phyloP scores from a whole-genome alignment of 1,140 invertebrate species.

The Drosophila santomea region DNA sequence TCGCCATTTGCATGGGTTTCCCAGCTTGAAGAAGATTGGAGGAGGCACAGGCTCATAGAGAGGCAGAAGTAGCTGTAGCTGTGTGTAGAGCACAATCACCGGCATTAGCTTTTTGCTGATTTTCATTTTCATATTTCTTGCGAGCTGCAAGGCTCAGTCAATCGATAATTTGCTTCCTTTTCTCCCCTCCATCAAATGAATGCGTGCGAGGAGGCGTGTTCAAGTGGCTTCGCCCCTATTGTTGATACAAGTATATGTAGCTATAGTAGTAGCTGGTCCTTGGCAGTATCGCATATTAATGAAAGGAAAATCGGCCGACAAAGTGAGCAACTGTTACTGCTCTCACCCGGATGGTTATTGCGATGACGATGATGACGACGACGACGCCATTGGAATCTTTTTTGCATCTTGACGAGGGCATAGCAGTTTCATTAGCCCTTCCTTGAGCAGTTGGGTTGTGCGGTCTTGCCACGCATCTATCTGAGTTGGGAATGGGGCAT shows the following conservation, averaged over 20 bases:
- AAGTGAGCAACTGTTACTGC: slow-evolving; percentile 33
- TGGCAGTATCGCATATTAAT: slow-evolving; percentile 42
- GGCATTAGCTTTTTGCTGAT: slow-evolving; percentile 41
- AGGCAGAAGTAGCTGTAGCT: not conserved
- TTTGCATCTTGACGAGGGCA: slow-evolving; percentile 22
- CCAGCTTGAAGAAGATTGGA: not conserved
- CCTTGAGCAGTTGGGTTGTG: not conserved
- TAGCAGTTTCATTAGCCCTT: slow-evolving; percentile 18
- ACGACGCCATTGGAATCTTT: slow-evolving; percentile 9
- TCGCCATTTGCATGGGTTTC: slow-evolving; percentile 24
- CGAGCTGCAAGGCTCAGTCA: not conserved
- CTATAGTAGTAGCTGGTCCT: slow-evolving; percentile 23
- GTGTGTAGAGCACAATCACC: slow-evolving; percentile 11
- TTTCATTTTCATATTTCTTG: slow-evolving; percentile 41
- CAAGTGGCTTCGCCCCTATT: slow-evolving; percentile 34
- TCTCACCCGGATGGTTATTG: slow-evolving; percentile 17
- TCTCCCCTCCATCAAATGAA: not conserved
- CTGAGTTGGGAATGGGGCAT: not conserved
- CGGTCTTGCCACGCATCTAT: slow-evolving; percentile 29
- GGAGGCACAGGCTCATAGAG: too few relatives aligned
- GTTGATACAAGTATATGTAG: not conserved
- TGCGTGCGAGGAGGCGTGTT: slow-evolving; percentile 42
- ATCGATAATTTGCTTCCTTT: slow-evolving; percentile 24
- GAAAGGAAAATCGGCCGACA: slow-evolving; percentile 29
- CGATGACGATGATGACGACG: slow-evolving; percentile 11